Conservation (phyloP, 2,113 vertebrate genomes). For the western clawed frog (Xenopus tropicalis) region UCB_Xtro_10.0 CM004450.2:125185501-125186000, state of each 20-base stretch:
- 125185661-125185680: background rate
- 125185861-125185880: slow-evolving; percentile 34
- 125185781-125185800: slow-evolving; percentile 1
- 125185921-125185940: slow-evolving; percentile 44
- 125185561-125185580: slow-evolving; percentile 46
- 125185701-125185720: slow-evolving; percentile 49
- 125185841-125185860: slow-evolving; percentile 31
- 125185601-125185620: slow-evolving; percentile 43
- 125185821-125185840: slow-evolving; percentile 48
- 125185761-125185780: slow-evolving; percentile 38
- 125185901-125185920: slow-evolving; percentile 45
- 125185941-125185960: slow-evolving; percentile 45
- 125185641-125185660: slow-evolving; percentile 15
- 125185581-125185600: slow-evolving; percentile 51
- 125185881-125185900: slow-evolving; percentile 47
- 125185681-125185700: slow-evolving; percentile 5
- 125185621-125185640: slow-evolving; percentile 43
- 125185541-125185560: slow-evolving; percentile 54
- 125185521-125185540: slow-evolving; percentile 57
- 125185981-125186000: slow-evolving; percentile 42
- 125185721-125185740: slow-evolving; percentile 53
- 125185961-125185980: slow-evolving; percentile 34
- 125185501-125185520: slow-evolving; percentile 48
- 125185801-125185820: slow-evolving; percentile 42
- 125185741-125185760: slow-evolving; percentile 51